Evolutionary conservation across 2,113 vertebrate genomes (phyloP).

Genomic region (Sinocyclocheilus anshuiensis): DNA sequence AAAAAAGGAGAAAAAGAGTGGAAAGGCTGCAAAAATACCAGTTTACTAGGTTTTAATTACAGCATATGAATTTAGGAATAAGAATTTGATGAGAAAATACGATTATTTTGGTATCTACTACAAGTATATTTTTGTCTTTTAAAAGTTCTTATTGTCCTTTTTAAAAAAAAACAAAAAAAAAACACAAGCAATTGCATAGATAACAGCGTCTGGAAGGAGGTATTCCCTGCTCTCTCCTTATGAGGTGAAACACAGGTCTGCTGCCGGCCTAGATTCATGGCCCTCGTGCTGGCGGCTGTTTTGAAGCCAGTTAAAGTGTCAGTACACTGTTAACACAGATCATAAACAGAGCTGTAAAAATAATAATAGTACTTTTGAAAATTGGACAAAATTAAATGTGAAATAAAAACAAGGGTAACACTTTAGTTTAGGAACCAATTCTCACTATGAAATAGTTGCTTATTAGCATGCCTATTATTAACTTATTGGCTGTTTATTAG

Average conservation of each 20-base stretch:
- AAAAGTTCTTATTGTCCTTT: background rate
- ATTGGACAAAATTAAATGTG: too few relatives aligned
- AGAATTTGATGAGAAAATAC: background rate
- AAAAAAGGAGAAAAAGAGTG: background rate
- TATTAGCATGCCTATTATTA: too few relatives aligned
- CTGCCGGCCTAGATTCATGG: conserved; percentile 54
- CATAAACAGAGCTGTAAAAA: conserved; percentile 68
- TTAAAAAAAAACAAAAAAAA: background rate
- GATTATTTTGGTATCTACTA: background rate
- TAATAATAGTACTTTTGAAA: too few relatives aligned
- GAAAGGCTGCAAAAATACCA: background rate
- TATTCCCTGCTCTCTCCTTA: conserved; percentile 27
- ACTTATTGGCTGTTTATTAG: too few relatives aligned
- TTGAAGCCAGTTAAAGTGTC: conserved; percentile 72
- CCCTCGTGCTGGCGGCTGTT: conserved; percentile 42
- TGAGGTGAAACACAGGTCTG: conserved; percentile 38
- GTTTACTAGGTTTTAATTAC: background rate
- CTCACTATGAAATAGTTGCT: too few relatives aligned
- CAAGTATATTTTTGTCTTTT: background rate
- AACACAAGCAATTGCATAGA: background rate
- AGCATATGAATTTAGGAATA: background rate
- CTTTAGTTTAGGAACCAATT: too few relatives aligned
- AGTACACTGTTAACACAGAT: conserved; percentile 67
- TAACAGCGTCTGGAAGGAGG: background rate
- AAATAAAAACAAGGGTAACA: too few relatives aligned